Evolutionary conservation across 2,113 vertebrate species (phyloP), one percentile per base, ranked within the genome.

Genomic region (Lota lota): DNA sequence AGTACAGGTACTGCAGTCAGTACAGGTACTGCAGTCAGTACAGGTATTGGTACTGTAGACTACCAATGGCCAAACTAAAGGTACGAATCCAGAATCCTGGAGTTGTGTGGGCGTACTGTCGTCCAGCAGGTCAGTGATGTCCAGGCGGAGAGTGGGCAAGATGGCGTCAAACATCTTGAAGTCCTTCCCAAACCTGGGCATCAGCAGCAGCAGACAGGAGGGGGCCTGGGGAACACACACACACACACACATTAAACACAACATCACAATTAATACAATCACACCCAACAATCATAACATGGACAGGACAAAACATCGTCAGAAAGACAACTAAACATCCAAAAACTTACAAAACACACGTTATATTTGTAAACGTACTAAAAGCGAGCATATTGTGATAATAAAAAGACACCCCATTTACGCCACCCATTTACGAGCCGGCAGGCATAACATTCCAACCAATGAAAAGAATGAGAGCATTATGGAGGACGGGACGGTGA

Each of bases 131-230:
- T 94, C 92, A 2, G 93, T 94, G 84, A 94, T 87, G 88, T 94
- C 90, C 28, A 93, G 77, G 40, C 69, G 85, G 54, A 91, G 83
- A 0, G 91, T 85, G 0, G 94, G 93, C 66, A 93, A 83, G 72
- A 94, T 93, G 73, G 87, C 91, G 0, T 90, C 90, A 70, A 93
- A 95, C 91, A 94, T 94, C 76, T 95, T 95, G 75, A 93, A 95
- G 70, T 94, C 92, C 74, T 93, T 94, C 1, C 94, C 93, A 22
- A 94, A 94, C 7, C 94, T 78, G 6, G 94, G 94, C 93, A 93
- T 94, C 59, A 94, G 92, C 67, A 95, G 87, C 0, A 91, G 78
- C n/a, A 95, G 87, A 67, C 93, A 94, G 66, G 94, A 94, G 0
- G 94, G 94, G 59, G 92, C 92, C 94, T 95, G 81, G 20, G 0